Percentiles rank a stretch among this genome's conserved stretches.
Evolutionary conservation across 2,888 invertebrate genomes (phyloP).

Genomic region (Meiosimyza decipiens): DNA sequence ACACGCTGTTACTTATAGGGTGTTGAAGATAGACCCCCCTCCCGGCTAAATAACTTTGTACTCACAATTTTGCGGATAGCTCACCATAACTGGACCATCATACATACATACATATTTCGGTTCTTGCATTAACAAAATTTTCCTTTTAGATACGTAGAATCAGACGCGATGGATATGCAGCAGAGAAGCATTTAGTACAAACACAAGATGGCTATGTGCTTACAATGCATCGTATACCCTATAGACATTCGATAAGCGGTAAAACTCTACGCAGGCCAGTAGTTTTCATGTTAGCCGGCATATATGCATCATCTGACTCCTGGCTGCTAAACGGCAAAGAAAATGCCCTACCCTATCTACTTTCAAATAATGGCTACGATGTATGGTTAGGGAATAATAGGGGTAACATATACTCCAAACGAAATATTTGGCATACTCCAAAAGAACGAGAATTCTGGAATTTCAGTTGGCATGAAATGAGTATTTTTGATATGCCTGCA

Average conservation of each 20-base stretch:
- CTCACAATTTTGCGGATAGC: too few relatives aligned
- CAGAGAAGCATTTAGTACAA: conserved; percentile 72
- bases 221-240: conserved; percentile 61
- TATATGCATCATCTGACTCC: conserved; percentile 64
- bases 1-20: too few relatives aligned
- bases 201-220: conserved; percentile 63
- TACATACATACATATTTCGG: too few relatives aligned
- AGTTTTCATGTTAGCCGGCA: conserved; percentile 61
- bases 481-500: conserved; percentile 63
- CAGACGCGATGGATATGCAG: conserved; percentile 62
- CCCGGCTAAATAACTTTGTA: too few relatives aligned
- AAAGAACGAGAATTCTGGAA: conserved; percentile 68
- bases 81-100: too few relatives aligned
- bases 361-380: conserved; percentile 63
- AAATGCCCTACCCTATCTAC: conserved; percentile 62
- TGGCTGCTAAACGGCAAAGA: conserved; percentile 63
- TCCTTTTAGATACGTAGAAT: conserved; percentile 61
- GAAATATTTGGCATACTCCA: conserved; percentile 57
- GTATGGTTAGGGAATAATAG: conserved; percentile 65
- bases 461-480: conserved; percentile 65
- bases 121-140: neutral
- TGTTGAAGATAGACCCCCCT: too few relatives aligned
- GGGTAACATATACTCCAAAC: conserved; percentile 62
- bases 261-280: conserved; percentile 56
- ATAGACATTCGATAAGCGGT: conserved; percentile 48